phyloP scores from a whole-genome alignment of 2,113 vertebrate species.

The Porphyrio hochstetteri region DNA sequence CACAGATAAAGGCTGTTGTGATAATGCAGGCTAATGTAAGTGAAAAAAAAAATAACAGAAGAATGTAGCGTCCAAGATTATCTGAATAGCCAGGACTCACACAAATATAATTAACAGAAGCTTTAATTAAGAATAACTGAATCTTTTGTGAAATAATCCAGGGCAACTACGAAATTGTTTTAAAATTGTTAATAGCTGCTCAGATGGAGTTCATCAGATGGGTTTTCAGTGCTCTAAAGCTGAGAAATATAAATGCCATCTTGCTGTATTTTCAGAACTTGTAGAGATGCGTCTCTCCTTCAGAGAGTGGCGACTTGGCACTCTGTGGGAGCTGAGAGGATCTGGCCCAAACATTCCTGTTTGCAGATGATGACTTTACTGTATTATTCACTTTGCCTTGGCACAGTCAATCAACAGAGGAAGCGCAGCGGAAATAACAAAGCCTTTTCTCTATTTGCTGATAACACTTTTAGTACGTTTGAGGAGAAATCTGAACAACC shows the following conservation, averaged over 20 bases:
- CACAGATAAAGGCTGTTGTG: not conserved
- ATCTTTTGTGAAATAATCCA: not conserved
- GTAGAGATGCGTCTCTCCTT: not conserved
- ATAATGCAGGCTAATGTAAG: constrained; percentile 19
- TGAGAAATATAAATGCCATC: not conserved
- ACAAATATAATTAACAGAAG: not conserved
- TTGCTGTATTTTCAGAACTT: constrained; percentile 3
- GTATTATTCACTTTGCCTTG: constrained; percentile 24
- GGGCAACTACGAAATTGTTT: not conserved
- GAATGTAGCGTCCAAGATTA: not conserved
- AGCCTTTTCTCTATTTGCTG: not conserved
- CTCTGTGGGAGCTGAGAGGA: not conserved
- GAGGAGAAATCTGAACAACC: constrained; percentile 28
- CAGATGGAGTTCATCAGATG: not conserved
- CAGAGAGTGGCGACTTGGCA: not conserved
- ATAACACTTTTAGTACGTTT: constrained; percentile 3
- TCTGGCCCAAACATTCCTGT: not conserved
- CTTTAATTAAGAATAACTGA: constrained; percentile 7
- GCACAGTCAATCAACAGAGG: not conserved
- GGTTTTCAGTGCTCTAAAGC: not conserved
- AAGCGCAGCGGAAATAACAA: constrained; percentile 26
- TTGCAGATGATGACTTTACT: constrained; percentile 10
- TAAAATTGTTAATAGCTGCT: not conserved
- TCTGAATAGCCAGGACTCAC: not conserved
- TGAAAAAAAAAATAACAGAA: not conserved